Base-by-base conservation (phyloP, 1,140 invertebrate genomes). In the Papilio polyxenes region DNA sequence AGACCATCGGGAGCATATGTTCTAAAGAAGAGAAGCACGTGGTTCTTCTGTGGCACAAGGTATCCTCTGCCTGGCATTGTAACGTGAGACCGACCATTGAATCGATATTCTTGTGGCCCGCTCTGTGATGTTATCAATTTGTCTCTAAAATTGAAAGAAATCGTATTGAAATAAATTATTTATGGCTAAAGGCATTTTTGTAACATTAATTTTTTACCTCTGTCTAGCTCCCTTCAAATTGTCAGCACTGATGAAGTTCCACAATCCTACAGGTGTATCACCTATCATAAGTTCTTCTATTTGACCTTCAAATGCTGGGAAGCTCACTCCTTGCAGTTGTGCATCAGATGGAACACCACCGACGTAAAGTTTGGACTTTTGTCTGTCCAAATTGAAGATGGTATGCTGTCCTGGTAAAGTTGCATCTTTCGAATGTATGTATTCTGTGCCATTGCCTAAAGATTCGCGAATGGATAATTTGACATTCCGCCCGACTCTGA, bases 241-340 rank as follows among this genome's bases (percentile, higher is more conserved):
- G 56, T 97, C 97, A 56, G 97, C 96, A 40, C 96, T 97, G 65
- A 97, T 96, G 88, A 99, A 99, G 94, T 99, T 99, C 99, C 99
- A 99, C 17, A 99, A 95, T 0, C 98, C 98, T 17, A 99, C 96
- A 5, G 97, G 97, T 15, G 96, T 97, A 49, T 98, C 98, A 20
- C 98, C 98, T 84, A 99, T 97, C 76, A 96, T 96, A 0, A 99
- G 92, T 78, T 98, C 98, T 90, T 99, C 98, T 82, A 99, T 97
- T 86, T 97, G 96, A 5, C 99, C 99, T 75, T 97, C 96, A 90
- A 98, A 99, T 0, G 96, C 97, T 5, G 96, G 96, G 72, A 96
- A 96, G 10, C 95, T 95, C 4, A 99, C 95, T 5, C 95, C 91
- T 82, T 97, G 97, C 3, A 97, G 95, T 72, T 96, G 95, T 83